A percentile compares a stretch with the other conserved stretches of the same genome.
Evolutionary conservation across 2,888 invertebrate species (phyloP).

Genomic region (Xanthorhoe spadicearia): DNA sequence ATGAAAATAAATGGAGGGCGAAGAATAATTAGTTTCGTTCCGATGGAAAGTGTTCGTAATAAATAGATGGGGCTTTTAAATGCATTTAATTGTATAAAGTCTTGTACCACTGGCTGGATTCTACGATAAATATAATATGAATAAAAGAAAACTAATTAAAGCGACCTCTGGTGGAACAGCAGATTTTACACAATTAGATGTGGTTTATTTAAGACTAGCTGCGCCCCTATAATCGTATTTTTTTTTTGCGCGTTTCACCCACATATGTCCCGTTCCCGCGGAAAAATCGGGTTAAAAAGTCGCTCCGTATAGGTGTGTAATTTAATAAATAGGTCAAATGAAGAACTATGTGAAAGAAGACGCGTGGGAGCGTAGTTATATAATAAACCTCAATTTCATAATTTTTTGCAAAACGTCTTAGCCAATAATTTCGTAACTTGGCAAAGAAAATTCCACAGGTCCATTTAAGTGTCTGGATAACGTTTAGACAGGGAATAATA

Average conservation of each 20-base stretch:
- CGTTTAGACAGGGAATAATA: constrained; percentile 21
- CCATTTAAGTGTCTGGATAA: constrained; percentile 22
- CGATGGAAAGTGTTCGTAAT: constrained; percentile 29
- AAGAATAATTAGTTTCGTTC: constrained; percentile 65
- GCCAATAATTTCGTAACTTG: not conserved
- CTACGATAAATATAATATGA: not conserved
- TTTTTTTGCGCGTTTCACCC: too few species aligned
- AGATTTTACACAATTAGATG: too few species aligned
- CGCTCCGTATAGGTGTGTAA: too few species aligned
- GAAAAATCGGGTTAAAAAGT: too few species aligned
- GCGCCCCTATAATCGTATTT: too few species aligned
- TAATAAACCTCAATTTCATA: not conserved
- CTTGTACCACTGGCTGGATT: not conserved
- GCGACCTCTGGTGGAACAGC: too few species aligned
- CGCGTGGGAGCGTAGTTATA: too few species aligned
- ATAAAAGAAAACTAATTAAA: too few species aligned
- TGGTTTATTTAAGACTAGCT: too few species aligned
- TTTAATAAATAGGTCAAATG: too few species aligned
- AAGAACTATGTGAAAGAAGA: too few species aligned
- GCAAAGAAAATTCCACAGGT: not conserved
- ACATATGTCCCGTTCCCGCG: too few species aligned
- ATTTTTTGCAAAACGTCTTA: not conserved
- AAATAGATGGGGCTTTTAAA: constrained; percentile 11
- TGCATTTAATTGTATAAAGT: not conserved
- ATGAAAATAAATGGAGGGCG: constrained; percentile 58